Evolutionary conservation across 2,797 vertebrate species (phyloP).

Genomic region (Hapalemur alaotrensis): DNA sequence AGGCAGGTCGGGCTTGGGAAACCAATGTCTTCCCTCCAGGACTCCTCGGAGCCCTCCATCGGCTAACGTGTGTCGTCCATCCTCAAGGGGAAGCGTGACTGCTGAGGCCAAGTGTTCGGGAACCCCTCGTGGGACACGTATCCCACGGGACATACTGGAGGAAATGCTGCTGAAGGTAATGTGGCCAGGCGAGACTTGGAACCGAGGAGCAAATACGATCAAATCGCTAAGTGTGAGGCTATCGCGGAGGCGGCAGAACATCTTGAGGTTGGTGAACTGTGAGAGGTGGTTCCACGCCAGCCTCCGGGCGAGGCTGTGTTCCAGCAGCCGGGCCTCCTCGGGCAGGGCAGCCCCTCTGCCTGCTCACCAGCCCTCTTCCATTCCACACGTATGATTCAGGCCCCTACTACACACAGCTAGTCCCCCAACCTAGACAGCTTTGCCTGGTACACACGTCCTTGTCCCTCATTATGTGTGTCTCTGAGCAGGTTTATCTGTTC

Average conservation of each 20-base stretch:
- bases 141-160: fast-evolving
- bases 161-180: background rate
- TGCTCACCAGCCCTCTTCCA: background rate
- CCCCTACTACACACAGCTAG: background rate
- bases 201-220: background rate
- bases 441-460: background rate
- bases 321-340: background rate
- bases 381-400: background rate
- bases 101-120: background rate
- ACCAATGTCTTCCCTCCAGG: background rate
- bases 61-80: fast-evolving
- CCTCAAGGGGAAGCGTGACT: background rate
- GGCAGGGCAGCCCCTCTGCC: background rate
- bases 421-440: background rate
- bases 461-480: background rate
- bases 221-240: background rate
- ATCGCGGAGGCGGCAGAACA: background rate
- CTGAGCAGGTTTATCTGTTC: background rate
- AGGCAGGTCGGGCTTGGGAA: background rate
- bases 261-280: background rate
- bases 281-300: background rate
- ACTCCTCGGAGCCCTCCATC: background rate
- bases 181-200: background rate
- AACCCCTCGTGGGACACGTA: background rate
- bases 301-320: background rate